Percentiles rank a stretch among this genome's conserved stretches.
phyloP scores from a whole-genome alignment of 2,888 invertebrate species.

The Microplitis deprimator region DNA sequence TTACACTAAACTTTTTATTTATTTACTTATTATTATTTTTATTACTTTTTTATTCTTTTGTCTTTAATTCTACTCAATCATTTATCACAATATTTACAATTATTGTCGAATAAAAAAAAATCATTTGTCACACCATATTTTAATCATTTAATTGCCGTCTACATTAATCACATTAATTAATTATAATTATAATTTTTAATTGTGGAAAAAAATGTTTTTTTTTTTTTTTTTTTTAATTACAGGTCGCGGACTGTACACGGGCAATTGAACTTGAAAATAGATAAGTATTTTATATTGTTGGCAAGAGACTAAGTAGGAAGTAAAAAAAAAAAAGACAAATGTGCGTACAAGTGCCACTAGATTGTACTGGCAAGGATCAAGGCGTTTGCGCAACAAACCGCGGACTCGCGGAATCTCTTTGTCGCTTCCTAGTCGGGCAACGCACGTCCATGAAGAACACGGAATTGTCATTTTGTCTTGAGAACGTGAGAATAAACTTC shows the following conservation, averaged over 20 bases:
- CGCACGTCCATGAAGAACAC: constrained; percentile 51
- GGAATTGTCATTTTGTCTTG: constrained; percentile 56
- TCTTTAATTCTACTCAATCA: too few relatives aligned
- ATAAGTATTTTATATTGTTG: neutral
- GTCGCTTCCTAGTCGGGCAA: constrained; percentile 43
- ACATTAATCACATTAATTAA: neutral
- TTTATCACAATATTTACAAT: neutral
- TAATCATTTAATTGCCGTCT: too few relatives aligned
- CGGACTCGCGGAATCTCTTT: constrained; percentile 40
- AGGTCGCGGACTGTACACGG: neutral
- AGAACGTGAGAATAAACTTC: constrained; percentile 52
- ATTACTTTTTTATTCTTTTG: neutral
- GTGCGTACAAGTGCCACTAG: constrained; percentile 3
- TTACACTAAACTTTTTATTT: neutral
- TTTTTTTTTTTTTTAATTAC: neutral
- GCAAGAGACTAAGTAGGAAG: neutral
- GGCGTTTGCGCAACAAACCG: constrained; percentile 37
- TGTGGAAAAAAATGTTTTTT: neutral
- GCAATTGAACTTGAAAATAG: neutral
- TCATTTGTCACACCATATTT: too few relatives aligned
- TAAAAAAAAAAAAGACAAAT: constrained; percentile 7
- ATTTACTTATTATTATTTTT: neutral
- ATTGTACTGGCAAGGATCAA: constrained; percentile 35
- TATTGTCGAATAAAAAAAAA: neutral
- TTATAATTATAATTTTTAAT: neutral